Base-by-base conservation (phyloP, 1,140 invertebrate species). In the Heliothis virescens region DNA sequence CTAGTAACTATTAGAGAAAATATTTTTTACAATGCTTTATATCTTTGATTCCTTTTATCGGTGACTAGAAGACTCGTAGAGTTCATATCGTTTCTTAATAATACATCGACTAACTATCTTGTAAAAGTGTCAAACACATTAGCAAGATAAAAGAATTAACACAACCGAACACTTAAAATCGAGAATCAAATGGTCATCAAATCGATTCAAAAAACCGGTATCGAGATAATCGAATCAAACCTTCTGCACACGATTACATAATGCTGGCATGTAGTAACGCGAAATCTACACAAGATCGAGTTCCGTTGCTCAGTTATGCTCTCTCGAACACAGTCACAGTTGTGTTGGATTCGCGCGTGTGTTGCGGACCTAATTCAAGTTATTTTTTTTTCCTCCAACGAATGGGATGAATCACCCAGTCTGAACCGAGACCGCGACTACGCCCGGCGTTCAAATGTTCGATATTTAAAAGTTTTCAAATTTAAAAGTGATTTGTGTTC, bases 341-440 rank as follows among this genome's bases (percentile, higher is more conserved):
- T 67, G 41, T 52, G 65, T 52, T 48, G 12, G n/a, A 4, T 13
- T 48, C 48, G 67, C 67, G 72, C 62, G 72, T 75, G 72, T 75
- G 72, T 53, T 16, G 26, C 74, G 50, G 74, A n/a, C 74, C 60
- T 76, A 63, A 76, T 76, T 53, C 74, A 63, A 65, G 21, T 75
- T 60, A 26, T 59, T 60, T 75, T 76, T 76, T 76, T 76, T 76
- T 76, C 60, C 21, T 48, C 57, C 41, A 75, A 65, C 74, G 47
- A 62, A 65, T 63, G 48, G 74, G 74, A 76, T 76, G 74, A 76
- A 76, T 76, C 74, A 75, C 59, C 41, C 73, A 76, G 74, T 76
- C 74, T 29, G 74, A 52, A 55, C 48, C 48, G 60, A 60, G 60
- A 60, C 21, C 60, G 74, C 74, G 74, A 76, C 48, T 48, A 76